Evolutionary conservation across 1,140 invertebrate species (phyloP).

Genomic region (Aporrectodea caliginosa): DNA sequence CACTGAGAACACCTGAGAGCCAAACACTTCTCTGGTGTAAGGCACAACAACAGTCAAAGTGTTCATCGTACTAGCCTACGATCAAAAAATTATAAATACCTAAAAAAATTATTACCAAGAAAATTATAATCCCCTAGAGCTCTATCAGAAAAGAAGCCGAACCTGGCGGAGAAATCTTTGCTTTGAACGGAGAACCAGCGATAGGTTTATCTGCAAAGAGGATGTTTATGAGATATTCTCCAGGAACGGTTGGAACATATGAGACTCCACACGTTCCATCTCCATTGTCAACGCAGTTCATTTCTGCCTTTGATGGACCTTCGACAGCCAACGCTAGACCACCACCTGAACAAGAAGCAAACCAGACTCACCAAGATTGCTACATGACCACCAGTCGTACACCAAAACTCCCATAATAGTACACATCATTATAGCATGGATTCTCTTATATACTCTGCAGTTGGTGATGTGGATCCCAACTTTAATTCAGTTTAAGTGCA

Average conservation of each 20-base stretch:
- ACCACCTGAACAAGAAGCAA: slow-evolving; percentile 57
- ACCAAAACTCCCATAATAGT: background rate
- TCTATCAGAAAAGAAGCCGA: too few species aligned
- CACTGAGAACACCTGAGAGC: background rate
- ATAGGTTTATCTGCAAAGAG: slow-evolving; percentile 95
- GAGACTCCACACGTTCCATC: slow-evolving; percentile 71
- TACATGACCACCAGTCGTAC: background rate
- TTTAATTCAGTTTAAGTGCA: too few species aligned
- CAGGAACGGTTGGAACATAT: slow-evolving; percentile 91
- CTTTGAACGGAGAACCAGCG: slow-evolving; percentile 86
- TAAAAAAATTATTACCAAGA: too few species aligned
- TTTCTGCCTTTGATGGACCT: slow-evolving; percentile 72
- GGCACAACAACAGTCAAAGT: background rate
- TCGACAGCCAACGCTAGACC: slow-evolving; percentile 91
- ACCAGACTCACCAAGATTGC: background rate
- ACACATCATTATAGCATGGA: too few species aligned
- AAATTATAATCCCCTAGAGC: too few species aligned
- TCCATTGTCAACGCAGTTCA: slow-evolving; percentile 53
- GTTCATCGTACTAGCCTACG: too few species aligned
- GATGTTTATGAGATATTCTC: slow-evolving; percentile 89
- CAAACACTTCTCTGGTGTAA: background rate
- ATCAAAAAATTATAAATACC: too few species aligned
- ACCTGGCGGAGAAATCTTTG: slow-evolving; percentile 79
- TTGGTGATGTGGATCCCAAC: too few species aligned
- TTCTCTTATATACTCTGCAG: too few species aligned